These are phyloP conservation scores for Ditylenchus weischeri DNA, from an alignment of 2,888 invertebrate genomes.

Conservation along the genomic window DNA sequence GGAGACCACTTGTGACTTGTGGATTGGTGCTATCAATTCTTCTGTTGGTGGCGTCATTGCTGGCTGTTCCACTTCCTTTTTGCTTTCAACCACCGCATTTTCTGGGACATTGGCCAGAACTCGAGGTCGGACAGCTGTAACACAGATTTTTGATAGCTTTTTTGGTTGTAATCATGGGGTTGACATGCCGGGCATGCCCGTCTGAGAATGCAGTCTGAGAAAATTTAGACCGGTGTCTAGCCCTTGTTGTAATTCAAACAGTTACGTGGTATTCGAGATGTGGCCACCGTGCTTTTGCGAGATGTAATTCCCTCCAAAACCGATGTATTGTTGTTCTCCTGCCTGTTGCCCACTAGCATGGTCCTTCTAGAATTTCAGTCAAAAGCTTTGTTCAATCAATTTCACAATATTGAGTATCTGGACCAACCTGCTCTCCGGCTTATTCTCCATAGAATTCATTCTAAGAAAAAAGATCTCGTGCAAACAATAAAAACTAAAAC, in stretches of 20 bases:
- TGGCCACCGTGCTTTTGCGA: neutral
- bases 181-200: no score
- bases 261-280: slow-evolving; percentile 19
- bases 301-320: neutral
- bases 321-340: neutral
- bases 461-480: no score
- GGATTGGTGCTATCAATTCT: neutral
- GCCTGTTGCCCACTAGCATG: neutral
- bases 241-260: neutral
- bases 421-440: neutral
- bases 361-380: neutral
- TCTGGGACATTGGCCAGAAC: neutral
- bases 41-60: slow-evolving; percentile 8
- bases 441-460: neutral
- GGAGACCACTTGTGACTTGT: slow-evolving; percentile 58
- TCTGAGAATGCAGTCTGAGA: no score
- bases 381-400: no score
- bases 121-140: neutral
- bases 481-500: no score
- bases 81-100: slow-evolving; percentile 7
- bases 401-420: neutral
- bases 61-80: slow-evolving; percentile 9
- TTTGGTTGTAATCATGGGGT: no score
- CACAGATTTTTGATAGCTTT: neutral
- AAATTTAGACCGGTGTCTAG: no score